A percentile compares a stretch with the other conserved stretches of the same genome.
phyloP scores from a whole-genome alignment of 1,140 invertebrate genomes.

The Dryas iulia region DNA sequence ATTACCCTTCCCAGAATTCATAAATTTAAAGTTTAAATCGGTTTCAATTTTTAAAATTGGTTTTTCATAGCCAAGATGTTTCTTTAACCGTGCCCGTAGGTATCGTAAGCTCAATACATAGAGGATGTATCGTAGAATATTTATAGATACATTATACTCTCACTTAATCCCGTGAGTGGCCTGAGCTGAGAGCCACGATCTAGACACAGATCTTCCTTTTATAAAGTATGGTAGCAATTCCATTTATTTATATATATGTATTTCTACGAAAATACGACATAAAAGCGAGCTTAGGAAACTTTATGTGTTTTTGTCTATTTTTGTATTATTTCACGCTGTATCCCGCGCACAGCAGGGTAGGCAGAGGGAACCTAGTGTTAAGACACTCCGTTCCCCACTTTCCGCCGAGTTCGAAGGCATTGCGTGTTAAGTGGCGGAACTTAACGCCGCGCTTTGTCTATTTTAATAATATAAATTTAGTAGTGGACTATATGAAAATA shows the following conservation, averaged over 20 bases:
- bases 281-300: no score
- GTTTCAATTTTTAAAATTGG: not conserved
- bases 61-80: not conserved
- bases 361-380: no score
- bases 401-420: no score
- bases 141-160: not conserved
- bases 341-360: no score
- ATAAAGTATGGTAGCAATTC: not conserved
- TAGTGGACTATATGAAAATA: no score
- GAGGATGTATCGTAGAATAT: not conserved
- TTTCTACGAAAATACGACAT: not conserved
- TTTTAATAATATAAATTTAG: no score
- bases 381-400: no score
- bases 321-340: no score
- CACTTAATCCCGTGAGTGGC: not conserved
- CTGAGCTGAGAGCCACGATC: not conserved
- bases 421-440: no score
- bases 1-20: not conserved
- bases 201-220: not conserved
- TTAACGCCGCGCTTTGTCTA: no score
- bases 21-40: not conserved
- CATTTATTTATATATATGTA: not conserved
- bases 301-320: no score
- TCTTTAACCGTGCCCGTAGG: not conserved
- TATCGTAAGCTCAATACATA: not conserved